Percentiles rank a stretch among this genome's conserved stretches.
Evolutionary conservation across 1,140 invertebrate genomes (phyloP).

Genomic region (Varroa destructor): DNA sequence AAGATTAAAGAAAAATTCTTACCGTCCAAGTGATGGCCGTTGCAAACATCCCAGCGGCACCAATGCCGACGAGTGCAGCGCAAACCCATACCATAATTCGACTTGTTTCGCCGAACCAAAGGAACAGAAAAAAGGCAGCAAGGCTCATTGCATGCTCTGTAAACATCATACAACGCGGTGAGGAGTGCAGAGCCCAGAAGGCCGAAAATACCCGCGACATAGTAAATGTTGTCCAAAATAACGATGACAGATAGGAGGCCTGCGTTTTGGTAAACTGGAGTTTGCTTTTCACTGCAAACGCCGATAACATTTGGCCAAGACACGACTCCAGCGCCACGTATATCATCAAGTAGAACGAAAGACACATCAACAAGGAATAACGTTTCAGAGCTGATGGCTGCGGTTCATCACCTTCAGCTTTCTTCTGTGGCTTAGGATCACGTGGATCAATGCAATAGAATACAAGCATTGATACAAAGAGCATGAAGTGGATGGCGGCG

Average conservation of each 20-base stretch:
- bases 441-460: constrained; percentile 20
- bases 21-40: constrained; percentile 26
- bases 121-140: constrained; percentile 33
- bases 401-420: neutral
- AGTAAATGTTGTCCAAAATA: constrained; percentile 46
- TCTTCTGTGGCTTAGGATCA: neutral
- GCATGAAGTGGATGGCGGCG: constrained; percentile 13
- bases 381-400: neutral
- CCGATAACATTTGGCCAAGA: constrained; percentile 42
- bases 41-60: constrained; percentile 36
- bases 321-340: constrained; percentile 43
- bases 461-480: constrained; percentile 23
- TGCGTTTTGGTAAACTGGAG: constrained; percentile 38
- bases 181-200: constrained; percentile 40
- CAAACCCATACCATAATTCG: constrained; percentile 36
- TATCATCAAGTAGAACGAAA: constrained; percentile 40
- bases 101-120: constrained; percentile 30
- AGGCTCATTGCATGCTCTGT: constrained; percentile 39
- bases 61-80: constrained; percentile 38
- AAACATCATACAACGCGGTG: constrained; percentile 40
- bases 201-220: constrained; percentile 43
- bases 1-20: neutral
- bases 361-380: constrained; percentile 10
- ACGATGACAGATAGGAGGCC: constrained; percentile 41
- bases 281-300: constrained; percentile 40